Evolutionary conservation across 2,797 vertebrate species (phyloP), one percentile per base, ranked within the genome.

Genomic region (Danio albolineatus): DNA sequence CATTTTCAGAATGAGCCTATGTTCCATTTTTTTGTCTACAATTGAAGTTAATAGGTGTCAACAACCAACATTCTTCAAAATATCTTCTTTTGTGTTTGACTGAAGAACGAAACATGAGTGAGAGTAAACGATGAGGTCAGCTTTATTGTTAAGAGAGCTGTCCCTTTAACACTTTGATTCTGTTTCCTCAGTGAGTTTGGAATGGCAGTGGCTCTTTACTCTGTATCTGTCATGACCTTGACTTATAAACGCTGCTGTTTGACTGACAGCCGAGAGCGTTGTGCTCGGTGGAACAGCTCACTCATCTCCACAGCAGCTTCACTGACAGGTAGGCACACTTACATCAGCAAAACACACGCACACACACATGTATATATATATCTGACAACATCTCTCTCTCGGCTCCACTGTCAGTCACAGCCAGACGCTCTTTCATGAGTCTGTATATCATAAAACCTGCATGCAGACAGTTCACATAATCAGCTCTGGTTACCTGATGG

Each of bases 401-500:
- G 21, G 48, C 36, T 78, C 56, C 13, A 2, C 43, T 10, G 3
- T 64, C 49, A 53, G 44, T 72, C 64, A 36, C 43, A 36, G 41
- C 19, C 69, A 54, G 61, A 44, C 6, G 19, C 54, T 21, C 38
- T 49, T 51, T 44, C 56, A 21, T 57, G n/a, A 60, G 61, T 74
- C 53, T 21, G 51, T 51, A 51, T 60, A 39, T 79, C 53, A 78
- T 64, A 64, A 74, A 79, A 71, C 48, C 57, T 75, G 82, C 82
- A 64, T 65, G 73, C 64, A 48, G 64, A 69, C 64, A 56, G 67
- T 79, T 57, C 49, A 66, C 39, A 56, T 49, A 13, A 57, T 59
- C 53, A 73, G 73, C 60, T 69, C 62, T 56, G 39, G 66, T 83
- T 80, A 83, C 77, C 82, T 80, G 77, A 75, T 83, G 73, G 82